These are phyloP conservation scores for Centropyge bicolor DNA, from an alignment of 2,797 vertebrate species.

Conservation along the genomic window DNA sequence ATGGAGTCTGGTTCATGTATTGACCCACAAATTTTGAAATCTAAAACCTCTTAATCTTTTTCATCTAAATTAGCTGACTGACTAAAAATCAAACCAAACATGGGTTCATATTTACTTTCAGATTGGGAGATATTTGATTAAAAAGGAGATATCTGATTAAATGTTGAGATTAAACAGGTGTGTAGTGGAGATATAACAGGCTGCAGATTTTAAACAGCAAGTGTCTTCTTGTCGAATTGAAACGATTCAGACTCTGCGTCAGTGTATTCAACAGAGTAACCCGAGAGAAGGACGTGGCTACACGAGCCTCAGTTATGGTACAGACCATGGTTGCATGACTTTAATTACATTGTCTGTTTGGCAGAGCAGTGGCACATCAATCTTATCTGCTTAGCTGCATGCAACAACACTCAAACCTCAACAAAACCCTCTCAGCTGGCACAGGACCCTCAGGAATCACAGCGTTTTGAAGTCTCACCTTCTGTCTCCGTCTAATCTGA, in stretches of 20 bases:
- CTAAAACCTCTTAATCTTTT: not conserved
- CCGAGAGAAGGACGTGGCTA: conserved; percentile 34
- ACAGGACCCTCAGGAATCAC: conserved; percentile 23
- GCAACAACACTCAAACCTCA: conserved; percentile 62
- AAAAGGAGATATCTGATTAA: not conserved
- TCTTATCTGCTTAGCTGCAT: conserved; percentile 74
- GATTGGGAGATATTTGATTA: not conserved
- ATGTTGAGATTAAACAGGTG: not conserved
- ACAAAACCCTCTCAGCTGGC: conserved; percentile 59
- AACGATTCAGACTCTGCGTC: conserved; percentile 28
- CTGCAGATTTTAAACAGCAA: conserved; percentile 7
- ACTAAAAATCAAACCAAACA: not conserved
- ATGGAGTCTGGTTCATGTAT: not conserved
- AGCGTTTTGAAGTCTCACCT: conserved; percentile 14
- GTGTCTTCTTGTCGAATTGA: conserved; percentile 13
- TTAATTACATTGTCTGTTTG: conserved; percentile 80
- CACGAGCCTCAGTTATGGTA: conserved; percentile 49
- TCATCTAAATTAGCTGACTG: not conserved
- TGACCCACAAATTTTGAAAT: not conserved
- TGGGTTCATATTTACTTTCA: not conserved
- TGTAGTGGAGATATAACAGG: not conserved
- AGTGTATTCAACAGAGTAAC: conserved; percentile 18
- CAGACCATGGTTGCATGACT: conserved; percentile 73
- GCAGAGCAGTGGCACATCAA: conserved; percentile 73
- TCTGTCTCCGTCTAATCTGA: not conserved